Evolutionary conservation across 2,797 vertebrate genomes (phyloP).

Genomic region (Crocidura indochinensis): DNA sequence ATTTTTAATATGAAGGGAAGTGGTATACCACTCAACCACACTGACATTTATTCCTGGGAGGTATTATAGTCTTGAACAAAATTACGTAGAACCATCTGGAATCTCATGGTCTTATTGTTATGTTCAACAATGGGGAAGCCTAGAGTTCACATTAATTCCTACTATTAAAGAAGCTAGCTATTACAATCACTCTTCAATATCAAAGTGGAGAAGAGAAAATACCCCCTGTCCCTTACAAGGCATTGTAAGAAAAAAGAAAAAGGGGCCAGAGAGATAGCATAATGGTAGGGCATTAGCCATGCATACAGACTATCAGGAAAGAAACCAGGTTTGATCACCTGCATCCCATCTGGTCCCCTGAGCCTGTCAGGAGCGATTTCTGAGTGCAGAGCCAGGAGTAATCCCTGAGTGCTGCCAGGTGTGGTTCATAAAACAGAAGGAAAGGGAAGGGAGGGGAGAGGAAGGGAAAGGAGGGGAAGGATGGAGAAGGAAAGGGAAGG

Average conservation of each 20-base stretch:
- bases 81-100: slow-evolving; percentile 88
- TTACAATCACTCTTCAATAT: slow-evolving; percentile 79
- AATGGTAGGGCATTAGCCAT: no score
- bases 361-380: no score
- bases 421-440: no score
- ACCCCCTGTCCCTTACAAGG: slow-evolving; percentile 58
- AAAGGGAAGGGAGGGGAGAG: no score
- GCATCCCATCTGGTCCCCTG: no score
- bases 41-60: slow-evolving; percentile 86
- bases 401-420: no score
- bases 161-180: slow-evolving; percentile 81
- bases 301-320: no score
- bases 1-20: slow-evolving; percentile 79
- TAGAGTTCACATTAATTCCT: slow-evolving; percentile 79
- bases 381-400: no score
- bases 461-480: no score
- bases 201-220: slow-evolving; percentile 63
- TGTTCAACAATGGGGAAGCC: slow-evolving; percentile 85
- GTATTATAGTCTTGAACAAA: slow-evolving; percentile 81
- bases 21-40: slow-evolving; percentile 79
- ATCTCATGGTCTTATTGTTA: slow-evolving; percentile 85
- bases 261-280: no score
- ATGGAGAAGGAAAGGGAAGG: no score
- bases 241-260: slow-evolving; percentile 4
- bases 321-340: no score